A percentile compares a stretch with the other conserved stretches of the same genome.
These are phyloP conservation scores for Propithecus perrieri DNA, from an alignment of 2,797 vertebrate genomes.

Conservation along the genomic window DNA sequence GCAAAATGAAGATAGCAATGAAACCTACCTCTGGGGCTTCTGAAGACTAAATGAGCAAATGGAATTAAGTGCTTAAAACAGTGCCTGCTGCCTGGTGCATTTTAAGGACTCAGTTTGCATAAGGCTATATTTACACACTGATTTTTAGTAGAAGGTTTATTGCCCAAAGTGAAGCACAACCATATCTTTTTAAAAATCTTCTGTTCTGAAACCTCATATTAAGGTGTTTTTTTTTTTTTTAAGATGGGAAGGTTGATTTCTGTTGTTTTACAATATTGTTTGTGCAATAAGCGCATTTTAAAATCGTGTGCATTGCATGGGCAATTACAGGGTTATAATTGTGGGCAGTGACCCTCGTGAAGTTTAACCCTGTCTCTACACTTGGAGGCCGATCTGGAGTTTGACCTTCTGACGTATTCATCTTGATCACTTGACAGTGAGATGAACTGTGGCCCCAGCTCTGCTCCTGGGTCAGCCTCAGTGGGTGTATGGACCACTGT, in stretches of 20 bases:
- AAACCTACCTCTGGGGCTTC: not conserved
- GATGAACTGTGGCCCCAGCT: too few species aligned
- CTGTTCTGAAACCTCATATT: not conserved
- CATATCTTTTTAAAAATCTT: not conserved
- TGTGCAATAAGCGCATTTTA: not conserved
- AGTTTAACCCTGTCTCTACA: not conserved
- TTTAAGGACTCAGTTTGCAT: slow-evolving; percentile 7
- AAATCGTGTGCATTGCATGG: not conserved
- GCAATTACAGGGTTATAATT: not conserved
- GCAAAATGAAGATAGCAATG: not conserved
- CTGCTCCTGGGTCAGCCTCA: not conserved
- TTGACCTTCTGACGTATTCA: not conserved
- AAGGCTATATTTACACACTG: not conserved
- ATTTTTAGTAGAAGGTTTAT: not conserved
- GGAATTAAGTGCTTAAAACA: not conserved
- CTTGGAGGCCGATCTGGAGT: not conserved
- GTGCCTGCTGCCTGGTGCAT: not conserved
- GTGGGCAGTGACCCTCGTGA: not conserved
- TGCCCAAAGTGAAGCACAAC: not conserved
- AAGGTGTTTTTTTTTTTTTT: not conserved
- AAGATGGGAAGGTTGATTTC: not conserved
- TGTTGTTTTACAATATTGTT: not conserved
- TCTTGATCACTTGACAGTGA: not conserved
- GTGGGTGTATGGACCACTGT: not conserved
- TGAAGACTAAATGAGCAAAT: not conserved